These are phyloP conservation scores for Galemys pyrenaicus DNA, from an alignment of 2,113 vertebrate species.

Conservation along the genomic window DNA sequence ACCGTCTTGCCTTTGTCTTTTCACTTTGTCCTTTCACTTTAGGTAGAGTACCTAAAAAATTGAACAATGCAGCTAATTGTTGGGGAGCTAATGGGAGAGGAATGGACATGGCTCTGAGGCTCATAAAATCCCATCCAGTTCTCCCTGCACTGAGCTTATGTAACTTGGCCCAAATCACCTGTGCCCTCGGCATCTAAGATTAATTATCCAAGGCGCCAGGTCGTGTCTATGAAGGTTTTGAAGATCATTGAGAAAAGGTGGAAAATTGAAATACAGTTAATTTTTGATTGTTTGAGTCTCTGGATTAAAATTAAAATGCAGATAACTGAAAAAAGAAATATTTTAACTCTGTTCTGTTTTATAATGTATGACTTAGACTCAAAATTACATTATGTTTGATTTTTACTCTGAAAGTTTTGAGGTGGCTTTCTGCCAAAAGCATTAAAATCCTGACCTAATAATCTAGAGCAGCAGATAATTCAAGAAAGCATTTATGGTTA, in stretches of 20 bases:
- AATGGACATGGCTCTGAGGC: not conserved
- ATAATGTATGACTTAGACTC: slow-evolving; percentile 3
- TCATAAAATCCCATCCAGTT: accelerated
- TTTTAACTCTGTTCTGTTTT: slow-evolving; percentile 39
- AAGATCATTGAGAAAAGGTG: not conserved
- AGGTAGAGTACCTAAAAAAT: not conserved
- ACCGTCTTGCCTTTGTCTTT: not conserved
- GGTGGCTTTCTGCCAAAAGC: slow-evolving; percentile 42
- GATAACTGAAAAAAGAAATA: not conserved
- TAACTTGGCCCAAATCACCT: not conserved
- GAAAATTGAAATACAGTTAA: not conserved
- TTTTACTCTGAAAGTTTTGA: slow-evolving; percentile 58
- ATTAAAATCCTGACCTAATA: slow-evolving; percentile 46
- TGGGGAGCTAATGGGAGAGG: not conserved
- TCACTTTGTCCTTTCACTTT: too few relatives aligned
- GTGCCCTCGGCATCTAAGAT: not conserved
- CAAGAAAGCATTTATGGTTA: slow-evolving; percentile 45
- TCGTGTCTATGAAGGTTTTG: not conserved
- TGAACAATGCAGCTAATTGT: not conserved
- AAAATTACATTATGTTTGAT: slow-evolving; percentile 48
- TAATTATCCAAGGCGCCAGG: not conserved
- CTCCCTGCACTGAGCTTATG: not conserved
- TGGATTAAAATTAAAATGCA: slow-evolving; percentile 26
- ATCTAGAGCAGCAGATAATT: slow-evolving; percentile 57
- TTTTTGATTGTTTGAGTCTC: not conserved